phyloP scores from a whole-genome alignment of 2,113 vertebrate species.

The Recurvirostra avosetta region DNA sequence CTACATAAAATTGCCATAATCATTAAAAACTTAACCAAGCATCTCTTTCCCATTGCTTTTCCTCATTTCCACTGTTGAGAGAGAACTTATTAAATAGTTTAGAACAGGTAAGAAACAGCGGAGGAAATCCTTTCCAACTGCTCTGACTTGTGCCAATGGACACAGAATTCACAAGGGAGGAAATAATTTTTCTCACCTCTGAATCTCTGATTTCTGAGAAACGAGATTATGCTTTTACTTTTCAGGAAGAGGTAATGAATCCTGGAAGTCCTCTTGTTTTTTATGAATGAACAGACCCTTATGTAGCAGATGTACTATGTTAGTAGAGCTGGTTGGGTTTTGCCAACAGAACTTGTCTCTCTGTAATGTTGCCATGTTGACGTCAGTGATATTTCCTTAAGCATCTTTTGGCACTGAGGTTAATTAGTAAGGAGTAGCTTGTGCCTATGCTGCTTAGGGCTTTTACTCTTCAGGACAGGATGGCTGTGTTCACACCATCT shows the following conservation, averaged over 20 bases:
- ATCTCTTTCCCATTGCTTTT: background rate
- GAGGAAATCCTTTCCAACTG: background rate
- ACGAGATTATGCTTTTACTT: background rate
- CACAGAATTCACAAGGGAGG: background rate
- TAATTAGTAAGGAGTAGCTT: background rate
- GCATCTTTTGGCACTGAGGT: background rate
- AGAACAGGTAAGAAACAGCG: background rate
- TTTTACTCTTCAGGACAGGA: background rate
- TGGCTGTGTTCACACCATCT: background rate
- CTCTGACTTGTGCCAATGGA: background rate
- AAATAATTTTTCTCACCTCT: background rate
- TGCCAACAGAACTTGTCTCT: background rate
- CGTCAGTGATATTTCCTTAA: background rate
- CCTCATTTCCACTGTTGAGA: background rate
- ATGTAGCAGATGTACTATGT: background rate
- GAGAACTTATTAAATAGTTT: background rate
- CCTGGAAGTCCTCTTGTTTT: background rate
- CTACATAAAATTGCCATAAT: background rate
- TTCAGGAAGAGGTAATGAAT: background rate
- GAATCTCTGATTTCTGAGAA: background rate
- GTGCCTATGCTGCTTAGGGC: background rate
- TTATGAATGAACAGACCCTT: background rate
- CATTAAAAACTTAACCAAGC: background rate
- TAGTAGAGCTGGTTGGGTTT: background rate
- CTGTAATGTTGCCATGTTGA: background rate